Conservation (phyloP, 2,113 vertebrate genomes). For the Machaerirhynchus nigripectus region DNA sequence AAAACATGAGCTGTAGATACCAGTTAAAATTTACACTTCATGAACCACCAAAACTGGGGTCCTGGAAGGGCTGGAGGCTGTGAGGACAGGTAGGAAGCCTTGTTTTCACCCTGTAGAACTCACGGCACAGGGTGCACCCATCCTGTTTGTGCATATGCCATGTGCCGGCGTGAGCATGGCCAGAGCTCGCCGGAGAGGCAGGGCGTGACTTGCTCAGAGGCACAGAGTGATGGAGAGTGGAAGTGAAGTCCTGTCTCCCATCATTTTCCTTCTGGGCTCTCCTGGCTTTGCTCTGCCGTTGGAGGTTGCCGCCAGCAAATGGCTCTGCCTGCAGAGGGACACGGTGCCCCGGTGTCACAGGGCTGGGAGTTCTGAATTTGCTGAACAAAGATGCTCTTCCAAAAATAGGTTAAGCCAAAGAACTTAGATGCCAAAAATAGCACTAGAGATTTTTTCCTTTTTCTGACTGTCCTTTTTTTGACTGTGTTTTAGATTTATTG, state of each 20-base stretch:
- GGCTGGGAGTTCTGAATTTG: background rate
- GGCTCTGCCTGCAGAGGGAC: background rate
- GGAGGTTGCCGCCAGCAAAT: accelerated
- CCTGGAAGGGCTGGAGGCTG: background rate
- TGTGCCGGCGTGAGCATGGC: accelerated
- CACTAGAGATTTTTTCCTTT: background rate
- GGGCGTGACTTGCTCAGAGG: background rate
- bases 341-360: background rate
- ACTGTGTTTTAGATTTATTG: slow-evolving; percentile 6
- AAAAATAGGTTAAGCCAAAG: slow-evolving; percentile 34
- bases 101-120: background rate
- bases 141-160: accelerated
- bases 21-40: background rate
- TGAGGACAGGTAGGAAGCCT: background rate
- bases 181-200: accelerated
- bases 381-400: slow-evolving; percentile 20
- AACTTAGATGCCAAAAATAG: slow-evolving; percentile 32
- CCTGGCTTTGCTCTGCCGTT: background rate
- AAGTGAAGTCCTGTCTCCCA: background rate
- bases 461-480: background rate
- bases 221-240: background rate
- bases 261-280: background rate
- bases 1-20: background rate
- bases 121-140: accelerated
- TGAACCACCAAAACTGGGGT: background rate